phyloP scores from a whole-genome alignment of 2,797 vertebrate genomes.

The Argya squamiceps region DNA sequence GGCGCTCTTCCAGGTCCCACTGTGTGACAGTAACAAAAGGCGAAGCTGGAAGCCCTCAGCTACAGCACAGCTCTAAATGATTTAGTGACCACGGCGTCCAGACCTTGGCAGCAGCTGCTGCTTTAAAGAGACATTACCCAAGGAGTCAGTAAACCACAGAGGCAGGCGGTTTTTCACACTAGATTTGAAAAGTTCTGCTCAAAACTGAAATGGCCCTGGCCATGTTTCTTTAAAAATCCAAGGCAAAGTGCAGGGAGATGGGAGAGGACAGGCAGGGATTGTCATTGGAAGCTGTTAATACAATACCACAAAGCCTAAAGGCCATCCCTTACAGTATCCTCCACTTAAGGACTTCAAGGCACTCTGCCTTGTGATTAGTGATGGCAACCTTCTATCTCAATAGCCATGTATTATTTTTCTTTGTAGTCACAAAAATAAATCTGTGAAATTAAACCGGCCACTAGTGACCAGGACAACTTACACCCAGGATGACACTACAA shows the following conservation, averaged over 20 bases:
- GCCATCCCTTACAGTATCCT: not conserved
- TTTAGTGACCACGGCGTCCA: constrained; percentile 67
- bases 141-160: not conserved
- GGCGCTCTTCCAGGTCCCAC: constrained; percentile 63
- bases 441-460: not conserved
- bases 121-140: constrained; percentile 49
- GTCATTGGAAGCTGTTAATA: accelerated
- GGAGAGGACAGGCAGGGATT: not conserved
- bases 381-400: not conserved
- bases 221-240: not conserved
- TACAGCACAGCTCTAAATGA: constrained; percentile 63
- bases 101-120: constrained; percentile 70
- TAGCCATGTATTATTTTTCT: accelerated
- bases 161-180: not conserved
- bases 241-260: not conserved
- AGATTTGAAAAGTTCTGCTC: not conserved
- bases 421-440: not conserved
- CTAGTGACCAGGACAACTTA: not conserved
- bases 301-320: not conserved
- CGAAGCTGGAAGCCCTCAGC: constrained; percentile 65
- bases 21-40: constrained; percentile 73
- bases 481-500: too few species aligned
- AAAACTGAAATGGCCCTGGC: not conserved
- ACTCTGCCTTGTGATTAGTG: not conserved
- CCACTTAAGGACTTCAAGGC: not conserved